Evolutionary conservation across 2,888 invertebrate species (phyloP), one percentile per base, ranked within the genome.

Genomic region (Lasiommata megera): DNA sequence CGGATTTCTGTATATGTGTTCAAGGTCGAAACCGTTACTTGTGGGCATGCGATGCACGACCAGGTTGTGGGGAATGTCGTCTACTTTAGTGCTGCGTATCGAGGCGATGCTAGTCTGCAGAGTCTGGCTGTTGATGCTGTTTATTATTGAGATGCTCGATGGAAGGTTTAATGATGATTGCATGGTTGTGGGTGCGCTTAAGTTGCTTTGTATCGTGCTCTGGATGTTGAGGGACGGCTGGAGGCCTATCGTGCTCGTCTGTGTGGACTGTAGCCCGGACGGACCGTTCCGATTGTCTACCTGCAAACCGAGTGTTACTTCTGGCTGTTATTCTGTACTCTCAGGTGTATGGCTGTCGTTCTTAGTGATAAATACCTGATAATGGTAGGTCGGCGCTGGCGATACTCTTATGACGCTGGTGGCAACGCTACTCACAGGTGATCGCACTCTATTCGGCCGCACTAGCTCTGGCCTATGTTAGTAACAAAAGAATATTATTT

Each of bases 351-450:
- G 0, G 14, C 23, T 2, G 3, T n/a, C 8, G 6, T 14, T 5
- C 29, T 48, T 14, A 38, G 44, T 52, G 50, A 62, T 60, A 58
- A 52, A 43, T 78, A 90, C 91, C 84, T 88, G 91, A 61, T 89
- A 88, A 58, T 88, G 88, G 65, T 90, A 91, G 46, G 91, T 88
- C 43, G 93, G 93, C 64, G 93, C 95, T 9, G 96, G 96, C 1
- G 96, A 96, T 72, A 96, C 95, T 75, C 96, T 90, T 73, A 97
- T 97, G 36, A 96, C 96, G 84, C 96, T 96, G 28, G 96, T 95
- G 43, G 94, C 93, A 31, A 92, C 92, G 60, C 93, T 88, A 9
- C 90, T 83, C 18, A 90, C 92, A 41, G 91, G 90, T 60, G 79
- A 88, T 76, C 73, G 88, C 70, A 81, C 84, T 71, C 91, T 83